phyloP scores from a whole-genome alignment of 2,113 vertebrate species.

The Meles meles region DNA sequence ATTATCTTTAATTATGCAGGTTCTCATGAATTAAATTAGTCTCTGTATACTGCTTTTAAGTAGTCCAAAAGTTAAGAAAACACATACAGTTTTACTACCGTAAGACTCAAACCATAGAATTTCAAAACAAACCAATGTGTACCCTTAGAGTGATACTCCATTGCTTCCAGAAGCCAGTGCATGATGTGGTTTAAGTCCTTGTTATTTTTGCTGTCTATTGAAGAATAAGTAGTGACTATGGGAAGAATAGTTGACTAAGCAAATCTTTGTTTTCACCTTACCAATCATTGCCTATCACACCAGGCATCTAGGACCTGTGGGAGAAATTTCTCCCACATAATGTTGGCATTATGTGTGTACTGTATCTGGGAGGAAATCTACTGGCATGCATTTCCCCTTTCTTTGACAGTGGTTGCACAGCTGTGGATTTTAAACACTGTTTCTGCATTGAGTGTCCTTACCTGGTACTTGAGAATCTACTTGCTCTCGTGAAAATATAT shows the following conservation, averaged over 20 bases:
- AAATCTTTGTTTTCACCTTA: background rate
- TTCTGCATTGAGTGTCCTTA: background rate
- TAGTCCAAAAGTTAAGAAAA: background rate
- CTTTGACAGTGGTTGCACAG: background rate
- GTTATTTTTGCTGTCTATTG: background rate
- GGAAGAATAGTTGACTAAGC: background rate
- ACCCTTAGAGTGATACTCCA: background rate
- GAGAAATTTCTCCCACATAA: background rate
- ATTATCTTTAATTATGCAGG: background rate
- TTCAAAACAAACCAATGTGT: background rate
- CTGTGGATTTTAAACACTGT: background rate
- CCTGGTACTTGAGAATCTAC: background rate
- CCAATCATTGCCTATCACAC: background rate
- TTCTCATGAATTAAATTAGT: background rate
- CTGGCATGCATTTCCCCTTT: background rate
- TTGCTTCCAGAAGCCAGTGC: background rate
- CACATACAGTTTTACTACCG: background rate
- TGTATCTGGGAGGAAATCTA: background rate
- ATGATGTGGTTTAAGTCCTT: background rate
- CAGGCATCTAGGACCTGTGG: background rate
- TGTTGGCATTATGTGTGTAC: background rate
- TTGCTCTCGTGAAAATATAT: background rate
- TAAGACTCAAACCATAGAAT: background rate
- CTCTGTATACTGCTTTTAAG: background rate
- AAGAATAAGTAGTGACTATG: background rate